Base-by-base conservation (phyloP, 2,113 vertebrate species). In the Pleuronectes platessa region DNA sequence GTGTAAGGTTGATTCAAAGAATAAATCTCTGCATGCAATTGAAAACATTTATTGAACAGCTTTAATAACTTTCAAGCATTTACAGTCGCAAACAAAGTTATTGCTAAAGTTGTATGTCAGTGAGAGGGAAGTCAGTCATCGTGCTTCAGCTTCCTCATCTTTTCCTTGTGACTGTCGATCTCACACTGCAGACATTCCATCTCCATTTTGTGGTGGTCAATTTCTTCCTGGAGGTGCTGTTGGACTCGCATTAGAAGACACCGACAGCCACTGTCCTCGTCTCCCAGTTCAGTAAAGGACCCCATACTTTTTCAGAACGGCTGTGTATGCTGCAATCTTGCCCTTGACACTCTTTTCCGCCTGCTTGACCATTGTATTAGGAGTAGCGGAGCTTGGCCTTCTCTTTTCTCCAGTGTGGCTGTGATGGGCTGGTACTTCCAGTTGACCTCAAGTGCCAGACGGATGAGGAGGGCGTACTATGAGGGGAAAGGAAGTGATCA, bases 341-440 rank as follows among this genome's bases (percentile, higher is more conserved):
- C 83, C 78, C 86, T 95, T 96, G 4, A 97, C 92, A 17, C 97
- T 97, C 91, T 97, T 97, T 51, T 96, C 95, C 0, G 97, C 97
- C 83, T 89, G 76, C 80, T 94, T 97, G 93, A 88, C 88, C 64
- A 89, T 60, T 24, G 92, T 80, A 85, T 98, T 95, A 96, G 62
- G 65, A 13, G 45, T 97, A 97, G 68, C 93, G 94, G 42, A 97
- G 79, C 91, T 96, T 97, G 15, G 96, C 90, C 77, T 97, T 97
- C 84, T 94, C 95, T 82, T 97, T 98, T 53, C 96, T 98, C 97
- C 77, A 98, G 86, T 1, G 96, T 96, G 68, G 96, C 94, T 6
- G 96, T 98, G 77, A 97, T 95, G 0, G 96, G 96, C 89, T 97
- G 96, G 93, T 98, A 97, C 76, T 98, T 98, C 96, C 97, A 98